A percentile compares a stretch with the other conserved stretches of the same genome.
Evolutionary conservation across 2,888 invertebrate species (phyloP).

Genomic region (Drosophila kanekoi): DNA sequence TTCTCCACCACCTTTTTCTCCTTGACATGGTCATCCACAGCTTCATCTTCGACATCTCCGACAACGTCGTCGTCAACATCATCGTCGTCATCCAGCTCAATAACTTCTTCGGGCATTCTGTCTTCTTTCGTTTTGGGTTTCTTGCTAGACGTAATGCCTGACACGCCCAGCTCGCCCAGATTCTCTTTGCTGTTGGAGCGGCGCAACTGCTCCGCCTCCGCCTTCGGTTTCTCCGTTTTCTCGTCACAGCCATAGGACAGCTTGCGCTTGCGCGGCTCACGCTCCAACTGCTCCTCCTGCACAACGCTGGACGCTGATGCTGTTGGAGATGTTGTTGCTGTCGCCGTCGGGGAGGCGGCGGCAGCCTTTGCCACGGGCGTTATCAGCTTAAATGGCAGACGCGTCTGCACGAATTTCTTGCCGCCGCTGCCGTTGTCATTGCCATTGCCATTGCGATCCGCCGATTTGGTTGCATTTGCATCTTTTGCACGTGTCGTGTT

Average conservation of each 20-base stretch:
- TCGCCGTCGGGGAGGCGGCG: conserved; percentile 23
- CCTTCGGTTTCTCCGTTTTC: conserved; percentile 15
- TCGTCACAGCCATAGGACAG: conserved; percentile 69
- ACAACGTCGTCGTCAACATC: background rate
- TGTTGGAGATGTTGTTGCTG: conserved; percentile 14
- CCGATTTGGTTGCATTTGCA: conserved; percentile 39
- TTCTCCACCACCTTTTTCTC: background rate
- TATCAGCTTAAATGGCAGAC: conserved; percentile 87
- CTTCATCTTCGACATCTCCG: background rate
- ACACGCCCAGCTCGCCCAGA: conserved; percentile 17
- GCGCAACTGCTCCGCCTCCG: conserved; percentile 33
- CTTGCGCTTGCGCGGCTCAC: conserved; percentile 77
- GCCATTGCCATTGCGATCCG: conserved; percentile 29
- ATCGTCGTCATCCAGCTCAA: conserved; percentile 29
- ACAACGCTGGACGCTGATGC: background rate
- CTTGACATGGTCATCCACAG: background rate
- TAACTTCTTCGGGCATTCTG: conserved; percentile 30
- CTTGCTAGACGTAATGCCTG: conserved; percentile 24
- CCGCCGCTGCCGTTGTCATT: conserved; percentile 60
- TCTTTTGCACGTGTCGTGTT: conserved; percentile 46
- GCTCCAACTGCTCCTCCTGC: conserved; percentile 27
- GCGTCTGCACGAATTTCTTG: conserved; percentile 88
- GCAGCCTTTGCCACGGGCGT: conserved; percentile 73
- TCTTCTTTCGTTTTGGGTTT: conserved; percentile 42
- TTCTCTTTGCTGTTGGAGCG: conserved; percentile 68